phyloP scores from a whole-genome alignment of 2,888 invertebrate genomes.

The Hedya salicella region DNA sequence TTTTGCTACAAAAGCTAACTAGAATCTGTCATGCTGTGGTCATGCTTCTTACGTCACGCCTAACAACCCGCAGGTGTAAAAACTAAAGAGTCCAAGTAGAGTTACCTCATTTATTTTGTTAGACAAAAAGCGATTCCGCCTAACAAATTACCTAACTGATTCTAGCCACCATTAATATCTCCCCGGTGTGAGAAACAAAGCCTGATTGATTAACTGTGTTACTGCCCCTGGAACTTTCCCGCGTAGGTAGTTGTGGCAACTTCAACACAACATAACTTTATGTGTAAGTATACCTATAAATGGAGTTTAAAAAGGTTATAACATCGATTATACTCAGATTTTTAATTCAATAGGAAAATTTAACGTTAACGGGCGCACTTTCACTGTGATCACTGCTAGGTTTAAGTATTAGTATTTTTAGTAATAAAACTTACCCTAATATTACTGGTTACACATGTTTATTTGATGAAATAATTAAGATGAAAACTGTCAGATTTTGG shows the following conservation, averaged over 20 bases:
- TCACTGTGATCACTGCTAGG: no score
- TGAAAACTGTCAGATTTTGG: no score
- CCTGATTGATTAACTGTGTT: conserved; percentile 42
- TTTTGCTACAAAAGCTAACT: background rate
- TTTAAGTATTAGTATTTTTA: no score
- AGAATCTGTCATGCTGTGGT: background rate
- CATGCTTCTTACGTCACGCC: background rate
- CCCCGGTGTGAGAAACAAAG: conserved; percentile 36
- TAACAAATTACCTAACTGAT: conserved; percentile 40
- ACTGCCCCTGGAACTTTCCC: conserved; percentile 17
- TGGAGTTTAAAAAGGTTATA: no score
- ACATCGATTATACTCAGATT: no score
- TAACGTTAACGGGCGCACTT: no score
- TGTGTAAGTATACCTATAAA: no score
- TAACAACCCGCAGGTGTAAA: background rate
- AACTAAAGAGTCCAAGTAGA: conserved; percentile 11
- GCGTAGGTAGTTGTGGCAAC: conserved; percentile 10
- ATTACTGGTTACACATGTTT: no score
- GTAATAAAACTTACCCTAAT: no score
- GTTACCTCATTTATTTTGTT: conserved; percentile 30
- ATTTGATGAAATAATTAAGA: no score
- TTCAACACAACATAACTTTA: conserved; percentile 4
- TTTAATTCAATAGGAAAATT: no score
- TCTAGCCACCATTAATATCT: conserved; percentile 40
- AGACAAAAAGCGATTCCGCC: conserved; percentile 39